Evolutionary conservation across 2,888 invertebrate species (phyloP), one percentile per base, ranked within the genome.

Genomic region (Archips xylosteana): DNA sequence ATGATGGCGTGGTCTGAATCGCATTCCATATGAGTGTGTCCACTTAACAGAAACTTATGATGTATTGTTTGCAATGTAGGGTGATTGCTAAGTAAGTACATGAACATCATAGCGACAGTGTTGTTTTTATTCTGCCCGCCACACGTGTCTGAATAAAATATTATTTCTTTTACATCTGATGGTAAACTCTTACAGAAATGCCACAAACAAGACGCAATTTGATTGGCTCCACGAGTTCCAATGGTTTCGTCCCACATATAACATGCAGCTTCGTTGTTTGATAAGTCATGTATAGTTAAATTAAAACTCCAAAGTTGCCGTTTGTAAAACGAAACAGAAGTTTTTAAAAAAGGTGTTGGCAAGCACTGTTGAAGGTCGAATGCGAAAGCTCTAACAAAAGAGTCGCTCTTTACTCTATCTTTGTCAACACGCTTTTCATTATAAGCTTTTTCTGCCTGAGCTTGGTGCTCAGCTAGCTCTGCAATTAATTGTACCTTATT

Each of bases 171-270:
- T 9, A 77, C 62, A 45, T 70, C 57, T 66, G 75, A 32, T 39
- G 75, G 75, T 49, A 78, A 71, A 71, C 64, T 69, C 2, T 77
- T 67, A 66, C 57, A 74, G 61, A 77, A 78, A 61, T 79, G 61
- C 74, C 72, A 79, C 69, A 82, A 45, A 77, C 80, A 81, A 49
- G 80, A 79, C 0, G 78, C 80, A 45, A 83, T 80, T 75, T 82
- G 76, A 65, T 82, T 82, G 32, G 79, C 79, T 67, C 80, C 82
- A 66, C 82, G 74, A 61, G 67, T 76, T 34, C 75, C 79, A 57
- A 75, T 77, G 3, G 72, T 74, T 72, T 79, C 78, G 68, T 76
- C 75, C 81, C 77, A 78, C 79, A 78, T 77, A 72, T 75, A 79
- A 65, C 67, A 77, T 39, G 62, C 72, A 67, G 74, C 75, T 77